Evolutionary conservation across 2,113 vertebrate species (phyloP).

Genomic region (Epinephelus cyanopodus): DNA sequence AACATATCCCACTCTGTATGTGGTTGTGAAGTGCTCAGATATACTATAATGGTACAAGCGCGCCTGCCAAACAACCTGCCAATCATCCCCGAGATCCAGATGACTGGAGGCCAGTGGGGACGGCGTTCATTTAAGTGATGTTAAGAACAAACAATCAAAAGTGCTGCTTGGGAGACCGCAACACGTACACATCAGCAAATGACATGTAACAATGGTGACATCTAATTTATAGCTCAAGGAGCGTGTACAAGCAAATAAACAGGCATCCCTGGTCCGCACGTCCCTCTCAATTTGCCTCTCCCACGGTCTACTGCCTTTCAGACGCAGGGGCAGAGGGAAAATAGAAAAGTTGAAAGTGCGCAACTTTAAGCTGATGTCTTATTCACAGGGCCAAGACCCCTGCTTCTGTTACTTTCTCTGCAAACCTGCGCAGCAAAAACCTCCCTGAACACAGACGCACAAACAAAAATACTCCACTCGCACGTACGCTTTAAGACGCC

Average conservation of each 20-base stretch:
- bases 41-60: constrained; percentile 34
- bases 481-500: constrained; percentile 41
- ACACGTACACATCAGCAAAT: constrained; percentile 68
- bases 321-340: constrained; percentile 39
- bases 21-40: constrained; percentile 17
- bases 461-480: constrained; percentile 49
- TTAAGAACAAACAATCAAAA: constrained; percentile 83
- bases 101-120: constrained; percentile 67
- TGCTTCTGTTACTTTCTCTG: neutral
- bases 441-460: constrained; percentile 8
- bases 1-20: constrained; percentile 1
- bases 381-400: constrained; percentile 59
- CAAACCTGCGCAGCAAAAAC: constrained; percentile 8
- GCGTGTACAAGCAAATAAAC: constrained; percentile 85
- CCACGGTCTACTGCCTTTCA: constrained; percentile 68
- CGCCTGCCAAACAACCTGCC: constrained; percentile 65
- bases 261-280: constrained; percentile 69
- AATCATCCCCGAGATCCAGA: constrained; percentile 56
- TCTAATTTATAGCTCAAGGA: constrained; percentile 85
- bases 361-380: constrained; percentile 74
- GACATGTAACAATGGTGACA: constrained; percentile 84
- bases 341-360: constrained; percentile 63
- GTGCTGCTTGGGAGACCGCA: constrained; percentile 60
- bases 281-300: constrained; percentile 83
- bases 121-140: constrained; percentile 75